Evolutionary conservation across 2,113 vertebrate genomes (phyloP), one percentile per base, ranked within the genome.

Genomic region (Ariopsis seemanni): DNA sequence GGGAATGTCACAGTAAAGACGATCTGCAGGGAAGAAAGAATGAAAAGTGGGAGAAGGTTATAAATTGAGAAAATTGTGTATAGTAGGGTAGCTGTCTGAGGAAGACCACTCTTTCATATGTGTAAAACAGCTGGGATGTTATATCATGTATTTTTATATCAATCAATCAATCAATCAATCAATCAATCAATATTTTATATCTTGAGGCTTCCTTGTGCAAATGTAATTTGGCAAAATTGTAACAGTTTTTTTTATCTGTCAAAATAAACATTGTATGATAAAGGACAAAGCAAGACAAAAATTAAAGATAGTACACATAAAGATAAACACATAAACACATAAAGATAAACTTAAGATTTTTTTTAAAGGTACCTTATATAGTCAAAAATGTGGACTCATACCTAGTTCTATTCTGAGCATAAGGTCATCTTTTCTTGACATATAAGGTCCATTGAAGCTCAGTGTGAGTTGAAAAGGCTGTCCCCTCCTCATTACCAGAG

Each of bases 401-500:
- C 95, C 95, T 72, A 94, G 85, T 53, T 87, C 82, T 2, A 93
- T 30, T 90, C 86, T 92, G 85, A 96, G 72, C 77, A 82, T 79
- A 22, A 96, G 78, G 2, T 77, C 69, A 85, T 96, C 92, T 0
- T 58, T 91, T 9, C 4, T 69, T 53, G n/a, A 65, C 82, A 83
- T 53, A 83, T 92, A 94, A 15, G 89, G 81, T 0, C 91, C 92
- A 17, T 48, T 83, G 71, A 94, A 89, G 4, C 72, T 77, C 83
- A 95, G 17, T 0, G 25, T 91, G 90, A 95, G 0, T 57, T 7
- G 92, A 89, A 96, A 94, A 0, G 91, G 88, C 22, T 90, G 89
- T 71, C 95, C 95, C 92, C 95, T 92, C 9, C 95, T 92, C 83
- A 96, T 91, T 84, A 95, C 94, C 91, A 95, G 88, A 58, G 50